Conservation (phyloP, 2,888 invertebrate species). For the Diarsia dahlii region DNA sequence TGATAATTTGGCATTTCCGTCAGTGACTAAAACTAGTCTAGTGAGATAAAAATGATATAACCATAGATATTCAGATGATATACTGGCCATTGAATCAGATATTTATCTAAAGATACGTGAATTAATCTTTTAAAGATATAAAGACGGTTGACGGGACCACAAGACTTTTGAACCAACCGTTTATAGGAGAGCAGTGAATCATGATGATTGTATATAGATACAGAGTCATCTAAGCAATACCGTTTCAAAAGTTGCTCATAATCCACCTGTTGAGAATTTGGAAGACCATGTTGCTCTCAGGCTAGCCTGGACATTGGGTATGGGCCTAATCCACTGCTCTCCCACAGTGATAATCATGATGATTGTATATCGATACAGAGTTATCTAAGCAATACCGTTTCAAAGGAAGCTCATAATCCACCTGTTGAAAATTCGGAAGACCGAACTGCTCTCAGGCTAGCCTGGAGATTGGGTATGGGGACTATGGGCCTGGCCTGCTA, state of each 20-base stretch:
- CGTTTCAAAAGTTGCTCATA: neutral
- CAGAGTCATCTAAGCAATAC: neutral
- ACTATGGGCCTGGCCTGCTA: too few relatives aligned
- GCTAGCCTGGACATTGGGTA: neutral
- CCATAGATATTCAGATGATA: conserved; percentile 24
- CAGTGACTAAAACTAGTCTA: conserved; percentile 22
- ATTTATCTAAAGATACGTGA: conserved; percentile 25
- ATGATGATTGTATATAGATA: neutral
- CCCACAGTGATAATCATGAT: neutral
- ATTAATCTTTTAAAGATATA: conserved; percentile 11
- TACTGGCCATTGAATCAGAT: conserved; percentile 18
- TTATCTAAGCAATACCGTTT: neutral
- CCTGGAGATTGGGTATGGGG: too few relatives aligned
- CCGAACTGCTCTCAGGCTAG: neutral
- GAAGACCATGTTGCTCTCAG: neutral
- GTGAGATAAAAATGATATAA: conserved; percentile 23
- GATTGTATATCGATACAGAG: neutral
- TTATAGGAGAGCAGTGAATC: neutral
- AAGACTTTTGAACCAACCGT: neutral
- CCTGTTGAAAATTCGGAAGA: neutral
- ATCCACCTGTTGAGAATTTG: neutral
- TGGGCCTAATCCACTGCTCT: neutral
- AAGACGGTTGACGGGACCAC: neutral
- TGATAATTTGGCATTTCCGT: conserved; percentile 49
- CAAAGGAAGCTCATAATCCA: neutral